Evolutionary conservation across 1,140 invertebrate species (phyloP).

Genomic region (Drosophila dunni): DNA sequence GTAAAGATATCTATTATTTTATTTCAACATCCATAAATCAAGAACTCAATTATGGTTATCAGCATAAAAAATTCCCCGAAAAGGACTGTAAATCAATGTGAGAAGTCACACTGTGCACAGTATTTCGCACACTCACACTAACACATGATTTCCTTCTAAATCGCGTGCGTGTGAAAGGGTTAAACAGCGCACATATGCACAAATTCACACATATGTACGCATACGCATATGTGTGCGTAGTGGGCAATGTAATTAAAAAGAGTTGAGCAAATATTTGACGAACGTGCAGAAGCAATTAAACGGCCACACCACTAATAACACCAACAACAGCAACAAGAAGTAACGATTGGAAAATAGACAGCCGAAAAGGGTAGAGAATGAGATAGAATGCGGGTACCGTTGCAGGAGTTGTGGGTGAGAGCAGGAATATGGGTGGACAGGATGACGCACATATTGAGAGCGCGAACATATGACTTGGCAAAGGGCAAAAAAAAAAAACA

Average conservation of each 20-base stretch:
- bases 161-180: slow-evolving; percentile 51
- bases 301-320: slow-evolving; percentile 46
- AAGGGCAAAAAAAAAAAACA: background rate
- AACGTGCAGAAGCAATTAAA: slow-evolving; percentile 81
- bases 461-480: slow-evolving; percentile 41
- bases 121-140: slow-evolving; percentile 18
- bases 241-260: slow-evolving; percentile 81
- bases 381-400: slow-evolving; percentile 47
- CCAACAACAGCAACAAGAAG: slow-evolving; percentile 26
- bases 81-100: slow-evolving; percentile 3
- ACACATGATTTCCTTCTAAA: slow-evolving; percentile 36
- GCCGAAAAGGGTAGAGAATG: slow-evolving; percentile 6
- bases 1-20: background rate
- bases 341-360: slow-evolving; percentile 5
- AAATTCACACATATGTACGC: slow-evolving; percentile 2
- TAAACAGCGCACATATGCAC: slow-evolving; percentile 25
- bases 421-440: slow-evolving; percentile 22
- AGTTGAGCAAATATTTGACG: slow-evolving; percentile 83
- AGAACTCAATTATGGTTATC: background rate
- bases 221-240: slow-evolving; percentile 35
- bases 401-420: slow-evolving; percentile 24
- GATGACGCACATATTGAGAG: slow-evolving; percentile 63
- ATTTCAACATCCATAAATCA: background rate
- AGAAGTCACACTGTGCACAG: slow-evolving; percentile 29
- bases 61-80: background rate